Evolutionary conservation across 2,888 invertebrate genomes (phyloP).

Genomic region (Platypus cylindrus): DNA sequence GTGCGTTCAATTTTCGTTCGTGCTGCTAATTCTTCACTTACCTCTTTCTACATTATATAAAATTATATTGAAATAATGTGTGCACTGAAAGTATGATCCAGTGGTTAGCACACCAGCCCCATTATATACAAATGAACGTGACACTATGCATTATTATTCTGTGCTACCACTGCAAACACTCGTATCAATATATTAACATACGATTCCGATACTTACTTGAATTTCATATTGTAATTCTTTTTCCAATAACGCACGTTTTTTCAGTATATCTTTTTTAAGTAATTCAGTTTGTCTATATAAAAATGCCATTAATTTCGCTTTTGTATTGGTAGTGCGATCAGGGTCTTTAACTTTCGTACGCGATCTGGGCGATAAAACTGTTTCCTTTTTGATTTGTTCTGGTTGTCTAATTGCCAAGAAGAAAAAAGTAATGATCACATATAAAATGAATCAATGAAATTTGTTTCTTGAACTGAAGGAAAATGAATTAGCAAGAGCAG

Average conservation of each 20-base stretch:
- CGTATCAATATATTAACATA: slow-evolving; percentile 1
- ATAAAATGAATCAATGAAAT: not conserved
- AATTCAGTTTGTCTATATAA: slow-evolving; percentile 81
- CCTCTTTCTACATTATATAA: slow-evolving; percentile 48
- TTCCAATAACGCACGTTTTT: slow-evolving; percentile 78
- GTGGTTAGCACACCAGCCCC: too few species aligned
- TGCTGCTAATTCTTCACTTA: slow-evolving; percentile 57
- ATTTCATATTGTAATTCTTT: slow-evolving; percentile 84
- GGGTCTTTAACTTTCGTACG: slow-evolving; percentile 30
- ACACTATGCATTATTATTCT: too few species aligned
- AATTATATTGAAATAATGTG: slow-evolving; percentile 1
- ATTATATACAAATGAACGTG: too few species aligned
- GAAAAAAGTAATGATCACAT: slow-evolving; percentile 6
- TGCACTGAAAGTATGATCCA: too few species aligned
- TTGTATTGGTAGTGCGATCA: slow-evolving; percentile 36
- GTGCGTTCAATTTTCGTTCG: slow-evolving; percentile 58
- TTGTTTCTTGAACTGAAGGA: not conserved
- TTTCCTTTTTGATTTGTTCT: slow-evolving; percentile 19
- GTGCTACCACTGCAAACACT: too few species aligned
- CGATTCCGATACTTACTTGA: slow-evolving; percentile 47
- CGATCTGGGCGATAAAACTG: slow-evolving; percentile 27
- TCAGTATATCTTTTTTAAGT: slow-evolving; percentile 84
- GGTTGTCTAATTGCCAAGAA: too few species aligned
- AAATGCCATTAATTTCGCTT: slow-evolving; percentile 54
- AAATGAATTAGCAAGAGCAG: too few species aligned